Evolutionary conservation across 1,140 invertebrate species (phyloP).

Genomic region (Drosophila teissieri): DNA sequence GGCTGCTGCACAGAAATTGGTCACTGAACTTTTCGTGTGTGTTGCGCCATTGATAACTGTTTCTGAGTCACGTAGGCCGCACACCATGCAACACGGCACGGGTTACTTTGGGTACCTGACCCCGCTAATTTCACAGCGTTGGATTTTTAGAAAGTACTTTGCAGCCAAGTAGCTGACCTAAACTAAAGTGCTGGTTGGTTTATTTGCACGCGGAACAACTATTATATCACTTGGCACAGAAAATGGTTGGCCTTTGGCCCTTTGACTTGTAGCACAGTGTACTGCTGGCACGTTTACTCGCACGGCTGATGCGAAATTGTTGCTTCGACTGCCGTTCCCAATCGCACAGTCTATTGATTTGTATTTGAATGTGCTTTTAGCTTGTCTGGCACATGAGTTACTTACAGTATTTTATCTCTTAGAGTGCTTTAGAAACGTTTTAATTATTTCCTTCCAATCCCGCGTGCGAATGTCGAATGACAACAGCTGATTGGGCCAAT

Average conservation of each 20-base stretch:
- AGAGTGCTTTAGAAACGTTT: neutral
- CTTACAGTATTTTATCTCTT: neutral
- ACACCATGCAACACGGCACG: slow-evolving; percentile 66
- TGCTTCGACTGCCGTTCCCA: neutral
- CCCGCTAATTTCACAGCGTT: neutral
- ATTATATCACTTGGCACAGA: slow-evolving; percentile 12
- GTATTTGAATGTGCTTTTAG: neutral
- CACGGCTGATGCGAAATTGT: slow-evolving; percentile 29
- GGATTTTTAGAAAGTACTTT: neutral
- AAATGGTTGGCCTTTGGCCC: neutral
- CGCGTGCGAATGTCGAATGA: slow-evolving; percentile 11
- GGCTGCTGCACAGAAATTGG: slow-evolving; percentile 61
- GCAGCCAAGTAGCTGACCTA: too few species aligned
- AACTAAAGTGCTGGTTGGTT: neutral
- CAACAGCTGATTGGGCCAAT: slow-evolving; percentile 7
- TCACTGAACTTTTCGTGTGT: slow-evolving; percentile 71
- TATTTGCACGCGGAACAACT: neutral
- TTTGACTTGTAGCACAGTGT: slow-evolving; percentile 29
- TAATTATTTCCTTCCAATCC: slow-evolving; percentile 4
- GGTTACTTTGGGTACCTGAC: slow-evolving; percentile 15
- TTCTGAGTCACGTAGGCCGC: slow-evolving; percentile 83
- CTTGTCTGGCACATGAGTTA: neutral
- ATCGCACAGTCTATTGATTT: neutral
- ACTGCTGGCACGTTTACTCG: slow-evolving; percentile 17
- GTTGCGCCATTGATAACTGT: slow-evolving; percentile 82